A percentile compares a stretch with the other conserved stretches of the same genome.
These are phyloP conservation scores for Gryllus bimaculatus DNA, from an alignment of 1,140 invertebrate genomes.

Conservation along the genomic window DNA sequence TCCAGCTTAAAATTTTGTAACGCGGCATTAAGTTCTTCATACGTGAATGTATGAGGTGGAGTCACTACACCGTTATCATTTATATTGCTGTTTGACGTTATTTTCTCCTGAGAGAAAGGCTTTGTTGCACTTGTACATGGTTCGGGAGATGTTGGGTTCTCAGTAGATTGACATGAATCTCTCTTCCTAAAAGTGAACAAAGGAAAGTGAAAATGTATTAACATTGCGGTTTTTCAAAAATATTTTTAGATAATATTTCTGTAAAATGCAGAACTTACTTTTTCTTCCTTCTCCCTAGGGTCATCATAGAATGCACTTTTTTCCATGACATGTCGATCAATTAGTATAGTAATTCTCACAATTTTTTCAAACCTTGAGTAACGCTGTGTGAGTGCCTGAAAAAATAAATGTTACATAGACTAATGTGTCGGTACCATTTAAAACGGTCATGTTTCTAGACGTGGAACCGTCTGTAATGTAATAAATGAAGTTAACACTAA, in stretches of 20 bases:
- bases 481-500: too few species aligned
- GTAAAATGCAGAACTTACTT: conserved; percentile 32
- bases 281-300: conserved; percentile 50
- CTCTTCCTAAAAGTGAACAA: conserved; percentile 28
- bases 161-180: conserved; percentile 34
- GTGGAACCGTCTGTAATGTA: too few species aligned
- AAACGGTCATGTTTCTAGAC: too few species aligned
- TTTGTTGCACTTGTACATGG: conserved; percentile 23
- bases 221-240: neutral
- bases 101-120: conserved; percentile 44
- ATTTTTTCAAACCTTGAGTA: too few species aligned
- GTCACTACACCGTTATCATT: neutral
- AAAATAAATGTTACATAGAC: too few species aligned
- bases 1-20: conserved; percentile 34
- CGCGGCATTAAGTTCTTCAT: conserved; percentile 35
- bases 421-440: too few species aligned
- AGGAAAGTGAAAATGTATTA: neutral
- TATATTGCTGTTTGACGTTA: conserved; percentile 23
- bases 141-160: conserved; percentile 26
- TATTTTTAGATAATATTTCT: conserved; percentile 27
- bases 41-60: conserved; percentile 28
- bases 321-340: conserved; percentile 40
- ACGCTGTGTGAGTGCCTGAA: too few species aligned
- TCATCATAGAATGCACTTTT: conserved; percentile 35
- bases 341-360: too few species aligned